Evolutionary conservation across 2,888 invertebrate species (phyloP).

Genomic region (Crossocerus cetratus): DNA sequence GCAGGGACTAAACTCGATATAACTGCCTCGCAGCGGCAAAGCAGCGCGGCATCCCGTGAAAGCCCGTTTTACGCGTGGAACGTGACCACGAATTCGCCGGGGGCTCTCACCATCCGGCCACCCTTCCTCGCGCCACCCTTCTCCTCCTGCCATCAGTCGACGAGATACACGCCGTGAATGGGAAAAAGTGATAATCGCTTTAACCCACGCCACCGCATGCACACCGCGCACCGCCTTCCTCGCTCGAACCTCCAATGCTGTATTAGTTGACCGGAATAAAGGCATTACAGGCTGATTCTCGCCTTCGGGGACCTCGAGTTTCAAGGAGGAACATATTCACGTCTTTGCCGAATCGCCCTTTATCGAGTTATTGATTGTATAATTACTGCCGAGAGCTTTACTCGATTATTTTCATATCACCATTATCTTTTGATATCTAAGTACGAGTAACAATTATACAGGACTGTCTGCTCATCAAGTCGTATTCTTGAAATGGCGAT

Average conservation of each 20-base stretch:
- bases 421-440: no score
- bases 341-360: no score
- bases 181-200: slow-evolving; percentile 32
- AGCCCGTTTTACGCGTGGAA: slow-evolving; percentile 69
- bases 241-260: not conserved
- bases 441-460: no score
- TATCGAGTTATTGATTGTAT: no score
- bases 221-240: not conserved
- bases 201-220: slow-evolving; percentile 15
- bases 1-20: slow-evolving; percentile 60
- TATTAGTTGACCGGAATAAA: no score
- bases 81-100: slow-evolving; percentile 66
- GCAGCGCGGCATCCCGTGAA: slow-evolving; percentile 42
- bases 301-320: no score
- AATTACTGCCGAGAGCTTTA: no score
- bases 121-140: not conserved
- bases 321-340: no score
- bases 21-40: slow-evolving; percentile 41
- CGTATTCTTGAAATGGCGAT: no score
- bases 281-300: no score
- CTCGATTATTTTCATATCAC: no score
- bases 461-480: no score
- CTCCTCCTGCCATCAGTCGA: not conserved
- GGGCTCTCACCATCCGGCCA: not conserved
- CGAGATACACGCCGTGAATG: slow-evolving; percentile 9